These are phyloP conservation scores for Temnothorax curvispinosus DNA, from an alignment of 1,140 invertebrate genomes.

Conservation along the genomic window DNA sequence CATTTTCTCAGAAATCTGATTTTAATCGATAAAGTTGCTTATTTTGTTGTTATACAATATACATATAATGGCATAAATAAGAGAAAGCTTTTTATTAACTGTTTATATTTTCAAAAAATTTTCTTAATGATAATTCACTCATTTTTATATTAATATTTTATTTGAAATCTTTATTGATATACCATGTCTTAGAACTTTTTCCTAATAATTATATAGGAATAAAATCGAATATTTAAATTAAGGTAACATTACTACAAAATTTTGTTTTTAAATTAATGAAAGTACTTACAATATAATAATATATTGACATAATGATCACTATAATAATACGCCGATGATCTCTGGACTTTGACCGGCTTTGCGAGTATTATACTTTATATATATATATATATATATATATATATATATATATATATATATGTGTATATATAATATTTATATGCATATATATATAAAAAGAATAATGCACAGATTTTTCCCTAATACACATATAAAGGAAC, in stretches of 20 bases:
- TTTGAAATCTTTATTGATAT: background rate
- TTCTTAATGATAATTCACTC: background rate
- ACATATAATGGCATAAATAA: background rate
- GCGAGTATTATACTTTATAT: slow-evolving; percentile 35
- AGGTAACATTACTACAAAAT: background rate
- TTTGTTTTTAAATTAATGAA: background rate
- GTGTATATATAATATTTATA: background rate
- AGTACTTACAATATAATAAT: slow-evolving; percentile 12
- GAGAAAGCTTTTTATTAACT: background rate
- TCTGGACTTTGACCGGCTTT: slow-evolving; percentile 42
- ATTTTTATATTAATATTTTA: slow-evolving; percentile 9
- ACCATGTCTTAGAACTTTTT: background rate
- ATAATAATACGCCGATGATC: background rate
- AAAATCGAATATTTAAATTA: background rate
- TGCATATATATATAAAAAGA: background rate
- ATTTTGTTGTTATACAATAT: background rate
- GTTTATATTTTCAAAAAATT: background rate
- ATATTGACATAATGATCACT: background rate
- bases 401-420: background rate
- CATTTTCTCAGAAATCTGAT: background rate
- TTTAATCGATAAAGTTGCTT: background rate
- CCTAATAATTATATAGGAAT: background rate
- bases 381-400: background rate
- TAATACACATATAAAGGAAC: slow-evolving; percentile 1
- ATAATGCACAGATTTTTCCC: background rate